Evolutionary conservation across 2,113 vertebrate species (phyloP).

Genomic region (Pituophis catenifer): DNA sequence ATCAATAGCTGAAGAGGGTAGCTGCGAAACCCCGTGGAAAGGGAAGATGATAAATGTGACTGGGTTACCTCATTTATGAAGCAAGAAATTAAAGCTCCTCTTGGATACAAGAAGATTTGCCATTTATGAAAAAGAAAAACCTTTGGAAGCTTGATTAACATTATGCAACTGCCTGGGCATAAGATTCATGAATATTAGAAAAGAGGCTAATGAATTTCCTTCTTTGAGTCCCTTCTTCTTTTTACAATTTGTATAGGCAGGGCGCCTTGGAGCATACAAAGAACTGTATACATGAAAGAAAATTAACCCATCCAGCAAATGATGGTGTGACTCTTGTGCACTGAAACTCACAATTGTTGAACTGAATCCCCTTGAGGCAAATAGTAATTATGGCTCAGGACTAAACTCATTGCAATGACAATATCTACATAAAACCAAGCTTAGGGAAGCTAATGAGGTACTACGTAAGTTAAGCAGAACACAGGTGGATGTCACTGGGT

Average conservation of each 20-base stretch:
- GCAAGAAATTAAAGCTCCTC: background rate
- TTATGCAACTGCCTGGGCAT: background rate
- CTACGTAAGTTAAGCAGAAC: background rate
- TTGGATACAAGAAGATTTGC: background rate
- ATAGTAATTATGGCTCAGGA: background rate
- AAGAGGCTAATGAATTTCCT: background rate
- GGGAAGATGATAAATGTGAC: background rate
- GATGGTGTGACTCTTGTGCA: background rate
- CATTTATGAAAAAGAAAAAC: background rate
- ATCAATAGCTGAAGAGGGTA: background rate
- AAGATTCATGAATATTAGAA: background rate
- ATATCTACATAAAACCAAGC: background rate
- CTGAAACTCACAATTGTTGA: background rate
- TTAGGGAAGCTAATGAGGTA: background rate
- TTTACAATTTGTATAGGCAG: background rate
- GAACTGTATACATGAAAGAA: background rate
- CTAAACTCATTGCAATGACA: background rate
- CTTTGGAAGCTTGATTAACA: background rate
- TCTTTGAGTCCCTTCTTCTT: background rate
- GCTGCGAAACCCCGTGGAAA: background rate
- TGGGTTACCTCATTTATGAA: background rate
- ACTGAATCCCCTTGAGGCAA: background rate
- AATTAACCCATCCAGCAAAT: background rate
- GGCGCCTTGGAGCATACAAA: background rate
- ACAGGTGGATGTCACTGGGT: background rate